Evolutionary conservation across 2,113 vertebrate species (phyloP), one percentile per base, ranked within the genome.

Genomic region (Acrocephalus arundinaceus): DNA sequence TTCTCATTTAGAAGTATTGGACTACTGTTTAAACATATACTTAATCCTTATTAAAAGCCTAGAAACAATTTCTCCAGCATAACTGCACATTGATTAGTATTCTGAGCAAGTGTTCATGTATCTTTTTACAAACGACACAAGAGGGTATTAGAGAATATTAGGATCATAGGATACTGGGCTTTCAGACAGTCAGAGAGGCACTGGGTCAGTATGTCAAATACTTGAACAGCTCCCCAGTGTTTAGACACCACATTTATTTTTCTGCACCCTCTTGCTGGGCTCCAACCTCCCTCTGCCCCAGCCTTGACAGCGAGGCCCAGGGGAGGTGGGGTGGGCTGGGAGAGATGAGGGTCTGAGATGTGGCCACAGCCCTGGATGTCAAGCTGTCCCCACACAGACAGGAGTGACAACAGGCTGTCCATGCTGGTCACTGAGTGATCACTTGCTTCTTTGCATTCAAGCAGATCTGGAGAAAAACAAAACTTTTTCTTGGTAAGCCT

Each of bases 401-500:
- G 41, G 19, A 58, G 43, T 25, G 13, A 48, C 30, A 48, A 18
- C 1, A 8, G 23, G 10, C 7, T n/a, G 21, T 30, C 22, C 2
- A 0, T n/a, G 22, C 15, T 1, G 0, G 43, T 19, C 41, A 31
- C 31, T 27, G 41, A 72, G 31, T 20, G 61, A 12, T 3, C 17
- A 8, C 17, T 22, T 43, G 10, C 28, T 45, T 20, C 16, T 9
- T 24, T n/a, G 33, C 25, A 18, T 48, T 43, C 19, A 6, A 39
- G 12, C 3, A 63, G 43, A 15, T 19, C 66, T 49, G 73, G 30
- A 16, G 15, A 70, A 23, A 6, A 45, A 4, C 10, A 37, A 7
- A 11, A 5, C 1, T 4, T 66, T 78, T 43, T 20, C 13, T 14
- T 15, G 31, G 59, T 30, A 39, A 33, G 24, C 6, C 0, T 0